Percentiles rank a stretch among this genome's conserved stretches.
Evolutionary conservation across 30 jellyfish, hydroid and myxozoan genomes (phyloP).

Genomic region (Cassiopea andromeda): DNA sequence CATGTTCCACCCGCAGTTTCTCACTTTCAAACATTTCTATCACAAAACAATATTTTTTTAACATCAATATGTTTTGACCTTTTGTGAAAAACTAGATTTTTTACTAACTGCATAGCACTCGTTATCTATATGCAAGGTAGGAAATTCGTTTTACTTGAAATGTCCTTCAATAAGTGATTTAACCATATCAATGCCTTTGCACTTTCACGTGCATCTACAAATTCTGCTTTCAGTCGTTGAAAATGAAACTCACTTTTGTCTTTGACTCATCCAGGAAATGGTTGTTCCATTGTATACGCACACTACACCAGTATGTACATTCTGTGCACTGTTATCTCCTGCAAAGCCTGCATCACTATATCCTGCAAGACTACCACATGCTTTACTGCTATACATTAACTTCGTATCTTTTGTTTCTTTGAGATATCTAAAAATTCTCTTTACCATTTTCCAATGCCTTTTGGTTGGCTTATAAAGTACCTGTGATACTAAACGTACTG

Average conservation of each 20-base stretch:
- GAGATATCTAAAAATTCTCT: conserved; percentile 39
- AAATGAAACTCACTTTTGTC: conserved; percentile 60
- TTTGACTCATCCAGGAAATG: conserved; percentile 60
- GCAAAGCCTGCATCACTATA: conserved; percentile 67
- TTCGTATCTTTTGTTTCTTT: conserved; percentile 50
- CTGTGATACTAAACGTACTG: conserved; percentile 51
- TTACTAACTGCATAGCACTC: too few species aligned
- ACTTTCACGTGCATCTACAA: conserved; percentile 60
- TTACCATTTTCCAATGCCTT: conserved; percentile 51
- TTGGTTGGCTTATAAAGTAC: conserved; percentile 62
- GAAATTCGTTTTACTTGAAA: too few species aligned
- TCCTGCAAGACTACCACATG: conserved; percentile 37
- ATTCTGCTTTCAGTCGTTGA: conserved; percentile 57
- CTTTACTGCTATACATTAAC: conserved; percentile 48
- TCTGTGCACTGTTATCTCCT: conserved; percentile 47
- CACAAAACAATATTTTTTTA: too few species aligned
- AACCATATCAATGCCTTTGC: neutral
- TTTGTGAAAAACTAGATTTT: too few species aligned
- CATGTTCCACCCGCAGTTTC: too few species aligned
- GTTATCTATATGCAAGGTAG: too few species aligned
- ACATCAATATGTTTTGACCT: too few species aligned
- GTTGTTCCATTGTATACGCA: conserved; percentile 60
- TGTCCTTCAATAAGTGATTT: too few species aligned
- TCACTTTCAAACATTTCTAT: too few species aligned
- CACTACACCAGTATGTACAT: conserved; percentile 62